Evolutionary conservation across 2,888 invertebrate species (phyloP), one percentile per base, ranked within the genome.

Genomic region (Plutella xylostella): DNA sequence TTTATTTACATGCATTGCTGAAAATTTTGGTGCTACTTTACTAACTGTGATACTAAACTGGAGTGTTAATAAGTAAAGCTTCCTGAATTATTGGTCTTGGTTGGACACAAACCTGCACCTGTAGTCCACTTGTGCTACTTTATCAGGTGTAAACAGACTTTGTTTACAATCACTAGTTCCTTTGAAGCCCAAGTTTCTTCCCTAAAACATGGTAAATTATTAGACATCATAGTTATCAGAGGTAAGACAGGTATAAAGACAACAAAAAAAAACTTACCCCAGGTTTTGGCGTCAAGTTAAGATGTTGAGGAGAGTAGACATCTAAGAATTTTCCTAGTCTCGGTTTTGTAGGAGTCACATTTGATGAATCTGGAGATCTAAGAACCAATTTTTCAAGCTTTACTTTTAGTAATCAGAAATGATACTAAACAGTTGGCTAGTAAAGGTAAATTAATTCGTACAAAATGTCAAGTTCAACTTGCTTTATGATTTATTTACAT

Each of bases 401-500:
- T 21, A 21, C 5, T 33, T n/a, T 37, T 4, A 1, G 37, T 19
- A n/a, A 19, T n/a, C 20, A 19, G n/a, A 37, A 37, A 12, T n/a
- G n/a, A 3, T 19, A 7, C 1, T 15, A 35, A 15, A 17, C 15
- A 31, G 11, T 3, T 19, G 7, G 20, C n/a, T 20, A 25, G 17
- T 18, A 37, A 18, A 17, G 15, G 9, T 19, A 9, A 12, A 22
- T 31, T 12, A 28, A 12, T 20, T n/a, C 20, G 56, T 57, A 54
- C 52, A 57, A 67, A 65, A 65, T 57, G 60, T 54, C 64, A 64
- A 65, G 66, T 60, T 45, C 48, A 51, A 64, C 60, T 53, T 58
- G 55, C 65, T 67, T 69, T 65, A 72, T 77, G 74, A 78, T 83
- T 84, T 84, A 84, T 84, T 84, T 84, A 84, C 82, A 82, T 78